Evolutionary conservation across 2,797 vertebrate species (phyloP).

Genomic region (Pipistrellus pipistrellus): DNA sequence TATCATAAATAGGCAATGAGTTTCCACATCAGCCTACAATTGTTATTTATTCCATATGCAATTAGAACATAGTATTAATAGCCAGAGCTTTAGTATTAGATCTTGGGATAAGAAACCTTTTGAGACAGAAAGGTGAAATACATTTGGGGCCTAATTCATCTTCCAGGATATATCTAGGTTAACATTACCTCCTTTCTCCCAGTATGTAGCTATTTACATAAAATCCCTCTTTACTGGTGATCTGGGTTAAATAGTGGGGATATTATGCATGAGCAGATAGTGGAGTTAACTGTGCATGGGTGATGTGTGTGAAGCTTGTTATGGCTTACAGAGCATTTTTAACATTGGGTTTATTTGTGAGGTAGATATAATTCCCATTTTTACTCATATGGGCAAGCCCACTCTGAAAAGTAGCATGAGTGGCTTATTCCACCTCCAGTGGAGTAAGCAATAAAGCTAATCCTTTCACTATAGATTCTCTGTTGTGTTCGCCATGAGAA

Average conservation of each 20-base stretch:
- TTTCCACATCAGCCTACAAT: not conserved
- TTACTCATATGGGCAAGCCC: not conserved
- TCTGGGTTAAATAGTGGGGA: not conserved
- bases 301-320: not conserved
- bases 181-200: not conserved
- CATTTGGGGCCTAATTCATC: not conserved
- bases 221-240: not conserved
- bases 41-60: not conserved
- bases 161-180: not conserved
- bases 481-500: not conserved
- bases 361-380: not conserved
- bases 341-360: slow-evolving; percentile 15
- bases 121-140: not conserved
- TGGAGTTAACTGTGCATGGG: not conserved
- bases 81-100: not conserved
- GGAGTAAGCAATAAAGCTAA: not conserved
- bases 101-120: not conserved
- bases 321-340: not conserved
- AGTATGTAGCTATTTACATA: not conserved
- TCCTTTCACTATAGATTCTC: not conserved
- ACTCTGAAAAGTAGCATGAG: not conserved
- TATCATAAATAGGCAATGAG: not conserved
- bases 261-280: not conserved
- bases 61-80: not conserved
- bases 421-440: not conserved